A percentile compares a stretch with the other conserved stretches of the same genome.
Evolutionary conservation across 2,113 vertebrate genomes (phyloP).

Genomic region (Halichoeres trimaculatus): DNA sequence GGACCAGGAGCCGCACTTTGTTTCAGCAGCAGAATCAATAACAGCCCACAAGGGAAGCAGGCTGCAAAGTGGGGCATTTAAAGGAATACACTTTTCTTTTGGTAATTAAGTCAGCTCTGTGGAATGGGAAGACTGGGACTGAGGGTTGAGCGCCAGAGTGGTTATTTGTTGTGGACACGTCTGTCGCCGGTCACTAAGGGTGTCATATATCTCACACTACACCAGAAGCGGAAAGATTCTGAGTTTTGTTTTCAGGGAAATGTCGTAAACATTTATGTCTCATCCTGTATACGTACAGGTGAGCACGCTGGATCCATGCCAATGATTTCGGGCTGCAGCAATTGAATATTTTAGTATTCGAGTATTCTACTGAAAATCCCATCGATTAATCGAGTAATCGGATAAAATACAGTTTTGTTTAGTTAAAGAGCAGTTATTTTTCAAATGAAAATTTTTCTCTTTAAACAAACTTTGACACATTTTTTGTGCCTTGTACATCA

Average conservation of each 20-base stretch:
- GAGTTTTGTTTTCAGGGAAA: not conserved
- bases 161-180: not conserved
- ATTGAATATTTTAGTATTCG: too few relatives aligned
- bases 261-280: not conserved
- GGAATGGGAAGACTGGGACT: constrained; percentile 16
- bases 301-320: not conserved
- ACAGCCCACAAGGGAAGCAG: constrained; percentile 57
- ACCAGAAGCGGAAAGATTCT: too few relatives aligned
- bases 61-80: constrained; percentile 63
- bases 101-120: constrained; percentile 28
- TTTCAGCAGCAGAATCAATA: constrained; percentile 75
- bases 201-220: not conserved
- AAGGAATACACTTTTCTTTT: constrained; percentile 50
- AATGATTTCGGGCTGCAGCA: too few relatives aligned
- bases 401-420: too few relatives aligned
- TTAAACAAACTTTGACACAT: too few relatives aligned
- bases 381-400: too few relatives aligned
- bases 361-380: too few relatives aligned
- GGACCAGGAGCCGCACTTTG: constrained; percentile 64
- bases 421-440: too few relatives aligned
- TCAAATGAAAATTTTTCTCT: too few relatives aligned
- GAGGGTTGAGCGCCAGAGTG: constrained; percentile 1
- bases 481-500: too few relatives aligned
- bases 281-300: not conserved
- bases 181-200: not conserved